Evolutionary conservation across 2,888 invertebrate genomes (phyloP).

Genomic region (Dryadula phaetusa): DNA sequence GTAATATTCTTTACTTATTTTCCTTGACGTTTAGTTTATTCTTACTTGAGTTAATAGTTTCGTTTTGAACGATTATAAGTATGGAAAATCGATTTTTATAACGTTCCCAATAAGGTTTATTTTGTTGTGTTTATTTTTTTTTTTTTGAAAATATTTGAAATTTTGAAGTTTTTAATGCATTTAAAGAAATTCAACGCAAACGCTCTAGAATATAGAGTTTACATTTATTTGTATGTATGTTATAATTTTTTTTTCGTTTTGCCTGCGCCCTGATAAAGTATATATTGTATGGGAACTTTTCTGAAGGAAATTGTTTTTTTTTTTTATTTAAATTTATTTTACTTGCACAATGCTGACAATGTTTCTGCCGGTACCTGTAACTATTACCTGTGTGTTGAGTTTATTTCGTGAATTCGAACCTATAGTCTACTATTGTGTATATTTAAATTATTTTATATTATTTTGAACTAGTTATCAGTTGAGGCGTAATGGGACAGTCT

Average conservation of each 20-base stretch:
- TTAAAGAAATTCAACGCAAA: slow-evolving; percentile 13
- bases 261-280: slow-evolving; percentile 13
- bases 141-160: neutral
- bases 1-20: too few species aligned
- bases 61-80: neutral
- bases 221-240: slow-evolving; percentile 7
- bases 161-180: neutral
- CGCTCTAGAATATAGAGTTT: slow-evolving; percentile 2
- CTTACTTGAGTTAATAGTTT: neutral
- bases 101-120: neutral
- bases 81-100: neutral
- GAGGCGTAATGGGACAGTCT: neutral
- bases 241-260: neutral
- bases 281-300: slow-evolving; percentile 21
- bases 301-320: neutral
- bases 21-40: neutral
- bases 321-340: slow-evolving; percentile 4
- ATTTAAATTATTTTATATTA: too few species aligned
- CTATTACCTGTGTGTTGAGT: too few species aligned
- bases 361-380: neutral
- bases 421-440: neutral
- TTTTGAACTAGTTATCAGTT: neutral
- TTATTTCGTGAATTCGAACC: neutral
- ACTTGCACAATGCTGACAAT: slow-evolving; percentile 16
- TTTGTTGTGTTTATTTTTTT: neutral